Base-by-base conservation (phyloP, 1,140 invertebrate genomes). In the Pissodes strobi region DNA sequence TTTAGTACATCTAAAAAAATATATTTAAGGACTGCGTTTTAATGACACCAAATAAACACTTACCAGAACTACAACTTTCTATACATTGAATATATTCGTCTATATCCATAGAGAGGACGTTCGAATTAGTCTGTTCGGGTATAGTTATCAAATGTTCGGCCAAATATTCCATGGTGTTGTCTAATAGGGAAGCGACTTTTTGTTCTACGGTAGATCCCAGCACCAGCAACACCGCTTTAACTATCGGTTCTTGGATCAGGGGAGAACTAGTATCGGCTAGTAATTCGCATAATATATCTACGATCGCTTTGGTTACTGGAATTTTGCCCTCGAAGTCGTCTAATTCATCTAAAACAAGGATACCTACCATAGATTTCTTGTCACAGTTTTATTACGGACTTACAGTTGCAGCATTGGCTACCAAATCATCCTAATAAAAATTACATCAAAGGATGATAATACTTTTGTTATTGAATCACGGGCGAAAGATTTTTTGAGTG, bases 331-430 rank as follows among this genome's bases (percentile, higher is more conserved):
- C 74, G 52, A 77, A 74, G 23, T 78, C 75, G 34, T 78, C 76
- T 9, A 76, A 62, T 69, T 78, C 76, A 65, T 78, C 76, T 77
- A 49, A 23, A 69, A 74, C n/a, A n/a, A n/a, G n/a, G n/a, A n/a
- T n/a, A n/a, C n/a, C n/a, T n/a, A n/a, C n/a, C n/a, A n/a, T n/a
- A n/a, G n/a, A n/a, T n/a, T n/a, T n/a, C n/a, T n/a, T n/a, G n/a
- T n/a, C n/a, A n/a, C n/a, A n/a, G n/a, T n/a, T n/a, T n/a, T n/a
- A n/a, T n/a, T n/a, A n/a, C n/a, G n/a, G n/a, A n/a, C n/a, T n/a
- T n/a, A n/a, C n/a, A n/a, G n/a, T n/a, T n/a, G n/a, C n/a, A n/a
- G n/a, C n/a, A n/a, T n/a, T n/a, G n/a, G n/a, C n/a, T n/a, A n/a
- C n/a, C n/a, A n/a, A n/a, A n/a, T n/a, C n/a, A n/a, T n/a, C n/a